Evolutionary conservation across 2,797 vertebrate genomes (phyloP).

Genomic region (Merluccius polli): DNA sequence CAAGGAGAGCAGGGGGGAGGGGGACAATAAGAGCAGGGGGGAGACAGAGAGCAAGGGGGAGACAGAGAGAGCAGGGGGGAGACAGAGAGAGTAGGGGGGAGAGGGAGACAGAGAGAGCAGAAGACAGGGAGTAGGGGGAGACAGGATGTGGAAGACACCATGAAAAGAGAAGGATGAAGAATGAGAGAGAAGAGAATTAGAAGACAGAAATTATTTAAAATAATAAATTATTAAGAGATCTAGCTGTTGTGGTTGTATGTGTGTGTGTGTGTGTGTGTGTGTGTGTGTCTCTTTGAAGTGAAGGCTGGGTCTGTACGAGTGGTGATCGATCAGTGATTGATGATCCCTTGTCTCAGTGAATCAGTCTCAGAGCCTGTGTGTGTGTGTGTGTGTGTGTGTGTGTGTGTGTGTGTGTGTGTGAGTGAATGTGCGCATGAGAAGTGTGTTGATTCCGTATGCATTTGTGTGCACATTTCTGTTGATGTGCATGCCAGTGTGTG

Average conservation of each 20-base stretch:
- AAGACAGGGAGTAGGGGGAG: not conserved
- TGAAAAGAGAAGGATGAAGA: not conserved
- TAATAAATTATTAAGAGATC: slow-evolving; percentile 18
- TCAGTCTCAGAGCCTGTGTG: slow-evolving; percentile 38
- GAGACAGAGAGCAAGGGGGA: slow-evolving; percentile 19
- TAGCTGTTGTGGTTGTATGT: not conserved
- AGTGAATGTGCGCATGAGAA: slow-evolving; percentile 18
- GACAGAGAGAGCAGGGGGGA: slow-evolving; percentile 16
- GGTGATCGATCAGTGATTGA: slow-evolving; percentile 62
- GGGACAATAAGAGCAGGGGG: not conserved
- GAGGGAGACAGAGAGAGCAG: not conserved
- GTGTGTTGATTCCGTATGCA: slow-evolving; percentile 13
- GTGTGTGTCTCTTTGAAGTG: not conserved
- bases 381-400: not conserved
- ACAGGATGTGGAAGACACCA: not conserved
- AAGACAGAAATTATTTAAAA: slow-evolving; percentile 31
- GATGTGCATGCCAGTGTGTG: not conserved
- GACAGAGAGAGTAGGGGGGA: not conserved
- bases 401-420: slow-evolving; percentile 15
- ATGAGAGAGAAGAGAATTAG: not conserved
- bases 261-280: slow-evolving; percentile 6
- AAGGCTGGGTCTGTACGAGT: slow-evolving; percentile 26
- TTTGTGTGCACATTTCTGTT: not conserved
- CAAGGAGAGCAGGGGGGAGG: not conserved
- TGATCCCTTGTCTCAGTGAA: slow-evolving; percentile 49